These are phyloP conservation scores for Xestobium rufovillosum DNA, from an alignment of 2,888 invertebrate species.

Conservation along the genomic window DNA sequence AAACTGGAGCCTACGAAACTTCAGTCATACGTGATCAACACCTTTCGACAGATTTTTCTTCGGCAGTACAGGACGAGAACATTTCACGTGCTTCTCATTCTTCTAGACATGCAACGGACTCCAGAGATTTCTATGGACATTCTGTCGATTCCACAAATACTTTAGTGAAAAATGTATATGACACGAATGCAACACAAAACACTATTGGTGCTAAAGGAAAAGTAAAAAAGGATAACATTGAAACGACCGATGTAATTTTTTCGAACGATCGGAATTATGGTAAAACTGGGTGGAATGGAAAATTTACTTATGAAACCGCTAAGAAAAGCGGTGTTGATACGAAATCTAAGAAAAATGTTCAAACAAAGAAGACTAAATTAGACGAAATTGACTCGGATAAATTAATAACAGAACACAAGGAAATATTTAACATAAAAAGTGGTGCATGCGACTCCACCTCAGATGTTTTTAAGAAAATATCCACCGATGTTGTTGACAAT, in stretches of 20 bases:
- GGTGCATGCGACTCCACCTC: no score
- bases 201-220: constrained; percentile 41
- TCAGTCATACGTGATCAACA: no score
- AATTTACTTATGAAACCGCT: constrained; percentile 37
- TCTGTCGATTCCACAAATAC: constrained; percentile 32
- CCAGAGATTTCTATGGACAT: constrained; percentile 38
- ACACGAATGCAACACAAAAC: constrained; percentile 38
- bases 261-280: constrained; percentile 40
- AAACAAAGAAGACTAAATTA: constrained; percentile 17
- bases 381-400: constrained; percentile 7
- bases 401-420: constrained; percentile 4
- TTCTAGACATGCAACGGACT: constrained; percentile 30
- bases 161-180: constrained; percentile 36
- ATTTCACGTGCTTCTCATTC: no score
- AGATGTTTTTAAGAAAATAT: no score
- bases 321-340: no score
- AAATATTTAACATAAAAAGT: no score
- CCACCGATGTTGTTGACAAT: no score
- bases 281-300: constrained; percentile 42
- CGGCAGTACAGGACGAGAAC: no score
- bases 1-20: no score
- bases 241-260: constrained; percentile 37
- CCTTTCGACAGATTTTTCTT: no score
- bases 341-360: no score
- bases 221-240: constrained; percentile 46